phyloP scores from a whole-genome alignment of 1,140 invertebrate species.

The Diachasma alloeum region DNA sequence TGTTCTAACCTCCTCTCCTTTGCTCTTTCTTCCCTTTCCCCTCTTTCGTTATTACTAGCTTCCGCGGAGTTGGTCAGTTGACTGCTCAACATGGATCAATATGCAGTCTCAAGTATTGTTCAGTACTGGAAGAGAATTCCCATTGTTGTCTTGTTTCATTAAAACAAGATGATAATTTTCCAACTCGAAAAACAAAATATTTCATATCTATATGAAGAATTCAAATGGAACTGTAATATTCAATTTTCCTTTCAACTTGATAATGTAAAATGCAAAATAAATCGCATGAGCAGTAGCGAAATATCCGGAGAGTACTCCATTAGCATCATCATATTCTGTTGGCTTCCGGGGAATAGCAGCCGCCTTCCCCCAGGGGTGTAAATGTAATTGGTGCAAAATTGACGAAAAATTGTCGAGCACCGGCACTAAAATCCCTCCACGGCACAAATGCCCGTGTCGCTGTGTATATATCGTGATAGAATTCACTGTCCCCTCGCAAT shows the following conservation, averaged over 20 bases:
- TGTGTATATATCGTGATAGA: no score
- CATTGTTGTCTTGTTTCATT: not conserved
- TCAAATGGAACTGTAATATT: not conserved
- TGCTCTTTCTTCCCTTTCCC: not conserved
- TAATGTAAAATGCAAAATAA: constrained; percentile 37
- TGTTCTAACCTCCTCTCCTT: not conserved
- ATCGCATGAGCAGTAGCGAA: constrained; percentile 18
- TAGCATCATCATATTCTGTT: constrained; percentile 1
- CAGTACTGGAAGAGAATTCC: not conserved
- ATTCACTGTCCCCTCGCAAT: no score
- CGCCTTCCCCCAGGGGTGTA: constrained; percentile 9
- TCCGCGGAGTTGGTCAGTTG: not conserved
- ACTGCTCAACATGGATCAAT: not conserved
- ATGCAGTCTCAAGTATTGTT: not conserved
- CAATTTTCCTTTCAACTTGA: not conserved
- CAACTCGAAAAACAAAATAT: no score
- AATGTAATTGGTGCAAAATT: constrained; percentile 40
- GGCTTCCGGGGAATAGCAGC: not conserved
- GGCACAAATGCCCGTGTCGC: no score
- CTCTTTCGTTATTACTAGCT: not conserved
- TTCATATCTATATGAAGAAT: not conserved
- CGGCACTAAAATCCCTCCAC: not conserved
- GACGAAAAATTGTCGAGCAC: constrained; percentile 44
- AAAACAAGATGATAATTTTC: no score
- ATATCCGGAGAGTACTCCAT: constrained; percentile 8